Evolutionary conservation across 2,113 vertebrate species (phyloP).

Genomic region (Zingel zingel): DNA sequence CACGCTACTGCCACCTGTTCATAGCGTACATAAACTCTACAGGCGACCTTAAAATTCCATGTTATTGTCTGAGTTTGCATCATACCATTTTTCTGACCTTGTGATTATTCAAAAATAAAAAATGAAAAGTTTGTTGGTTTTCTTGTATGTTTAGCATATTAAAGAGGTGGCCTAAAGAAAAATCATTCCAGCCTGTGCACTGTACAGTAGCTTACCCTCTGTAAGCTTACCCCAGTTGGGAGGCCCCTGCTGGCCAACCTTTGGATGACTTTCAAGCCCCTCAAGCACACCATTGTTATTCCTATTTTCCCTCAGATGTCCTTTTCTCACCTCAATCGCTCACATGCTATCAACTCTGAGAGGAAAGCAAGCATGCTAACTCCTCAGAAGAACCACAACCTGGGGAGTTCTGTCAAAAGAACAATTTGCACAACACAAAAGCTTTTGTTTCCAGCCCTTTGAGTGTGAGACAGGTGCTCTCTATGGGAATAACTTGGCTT

Average conservation of each 20-base stretch:
- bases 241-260: conserved; percentile 61
- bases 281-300: conserved; percentile 51
- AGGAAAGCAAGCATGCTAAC: conserved; percentile 34
- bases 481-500: conserved; percentile 60
- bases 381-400: conserved; percentile 54
- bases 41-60: not conserved
- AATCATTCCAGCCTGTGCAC: conserved; percentile 25
- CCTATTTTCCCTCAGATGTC: conserved; percentile 50
- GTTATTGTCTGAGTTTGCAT: not conserved
- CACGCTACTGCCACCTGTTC: not conserved
- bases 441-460: conserved; percentile 69
- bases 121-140: not conserved
- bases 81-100: not conserved
- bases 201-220: conserved; percentile 16
- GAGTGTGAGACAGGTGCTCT: conserved; percentile 64
- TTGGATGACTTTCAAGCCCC: conserved; percentile 70
- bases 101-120: not conserved
- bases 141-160: not conserved
- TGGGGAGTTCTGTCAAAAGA: conserved; percentile 59
- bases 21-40: not conserved
- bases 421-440: conserved; percentile 79
- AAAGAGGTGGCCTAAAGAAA: not conserved
- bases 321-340: conserved; percentile 50
- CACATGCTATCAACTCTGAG: conserved; percentile 32
- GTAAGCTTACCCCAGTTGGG: conserved; percentile 27